Evolutionary conservation across 2,113 vertebrate genomes (phyloP).

Genomic region (Boleophthalmus pectinirostris): DNA sequence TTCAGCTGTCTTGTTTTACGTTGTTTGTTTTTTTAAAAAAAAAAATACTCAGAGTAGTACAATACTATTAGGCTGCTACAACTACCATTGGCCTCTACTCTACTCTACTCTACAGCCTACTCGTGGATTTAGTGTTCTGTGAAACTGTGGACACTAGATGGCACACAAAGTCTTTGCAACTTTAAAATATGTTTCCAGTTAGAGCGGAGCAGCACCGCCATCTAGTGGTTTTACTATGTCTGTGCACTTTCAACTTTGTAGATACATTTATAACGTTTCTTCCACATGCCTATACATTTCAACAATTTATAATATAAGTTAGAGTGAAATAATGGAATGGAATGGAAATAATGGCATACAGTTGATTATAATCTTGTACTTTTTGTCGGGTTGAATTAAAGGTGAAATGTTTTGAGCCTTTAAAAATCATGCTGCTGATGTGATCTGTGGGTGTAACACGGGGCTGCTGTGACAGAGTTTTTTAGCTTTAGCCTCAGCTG

Average conservation of each 20-base stretch:
- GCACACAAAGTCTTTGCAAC: slow-evolving; percentile 29
- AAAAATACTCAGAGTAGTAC: too few relatives aligned
- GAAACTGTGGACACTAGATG: slow-evolving; percentile 40
- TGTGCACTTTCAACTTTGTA: not conserved
- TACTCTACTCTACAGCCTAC: not conserved
- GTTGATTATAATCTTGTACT: not conserved
- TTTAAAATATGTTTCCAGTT: not conserved
- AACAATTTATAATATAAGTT: not conserved
- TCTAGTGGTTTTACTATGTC: slow-evolving; percentile 35
- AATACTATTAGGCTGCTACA: not conserved
- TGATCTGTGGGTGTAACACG: slow-evolving; percentile 31
- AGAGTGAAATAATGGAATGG: not conserved
- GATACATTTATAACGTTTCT: not conserved
- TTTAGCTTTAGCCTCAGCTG: slow-evolving; percentile 72
- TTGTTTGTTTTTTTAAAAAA: too few relatives aligned
- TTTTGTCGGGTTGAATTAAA: not conserved
- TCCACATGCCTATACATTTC: not conserved
- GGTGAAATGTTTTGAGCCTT: not conserved
- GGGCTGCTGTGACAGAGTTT: slow-evolving; percentile 18
- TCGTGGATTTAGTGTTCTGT: slow-evolving; percentile 14
- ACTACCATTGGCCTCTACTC: not conserved
- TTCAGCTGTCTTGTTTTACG: too few relatives aligned
- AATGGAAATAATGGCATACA: not conserved
- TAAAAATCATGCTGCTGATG: slow-evolving; percentile 5
- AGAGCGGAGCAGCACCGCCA: slow-evolving; percentile 43